Base-by-base conservation (phyloP, 2,797 vertebrate species). In the Tinamus major region DNA sequence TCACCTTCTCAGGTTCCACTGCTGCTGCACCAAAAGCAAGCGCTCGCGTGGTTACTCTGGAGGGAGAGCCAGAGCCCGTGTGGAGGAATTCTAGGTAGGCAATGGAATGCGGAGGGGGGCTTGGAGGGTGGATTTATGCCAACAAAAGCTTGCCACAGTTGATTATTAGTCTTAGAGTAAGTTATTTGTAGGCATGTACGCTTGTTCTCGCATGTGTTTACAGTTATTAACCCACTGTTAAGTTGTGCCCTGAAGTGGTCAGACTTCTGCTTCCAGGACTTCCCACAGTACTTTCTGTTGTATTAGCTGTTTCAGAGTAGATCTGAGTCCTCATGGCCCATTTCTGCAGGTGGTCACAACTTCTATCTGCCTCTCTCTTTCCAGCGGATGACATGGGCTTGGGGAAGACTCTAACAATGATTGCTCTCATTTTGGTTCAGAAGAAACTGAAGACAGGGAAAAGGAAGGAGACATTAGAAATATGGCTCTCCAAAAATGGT, bases 351-450 rank as follows among this genome's bases (percentile, higher is more conserved):
- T 79, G 35, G 63, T 71, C 18, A 1, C 68, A 56, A 77, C n/a
- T 58, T 91, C 5, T 26, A 20, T 93, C 8, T 84, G 35, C 74
- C 68, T 70, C 17, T 91, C 81, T 77, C 64, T 92, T 96, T 89
- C 56, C 95, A 99, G 99, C 99, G 6, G 99, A 99, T 96, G 99
- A 99, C 95, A 99, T 99, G 99, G 99, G 99, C 67, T 96, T 99
- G 92, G 99, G 99, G 46, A 99, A 99, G 97, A 99, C 99, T 10
- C 96, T 99, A 87, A 99, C 99, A 0, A 98, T 99, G 98, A 98
- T 99, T 35, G 97, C 99, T 16, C 98, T 99, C 81, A 97, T 99
- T 71, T 95, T 99, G 97, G 75, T 95, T 51, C 97, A 98, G 95
- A 99, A 98, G 89, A 97, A 86, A 20, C 95, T 95, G 79, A 94